A percentile compares a stretch with the other conserved stretches of the same genome.
Conservation (phyloP, 1,140 invertebrate species). For the Sitobion miscanthi region DNA sequence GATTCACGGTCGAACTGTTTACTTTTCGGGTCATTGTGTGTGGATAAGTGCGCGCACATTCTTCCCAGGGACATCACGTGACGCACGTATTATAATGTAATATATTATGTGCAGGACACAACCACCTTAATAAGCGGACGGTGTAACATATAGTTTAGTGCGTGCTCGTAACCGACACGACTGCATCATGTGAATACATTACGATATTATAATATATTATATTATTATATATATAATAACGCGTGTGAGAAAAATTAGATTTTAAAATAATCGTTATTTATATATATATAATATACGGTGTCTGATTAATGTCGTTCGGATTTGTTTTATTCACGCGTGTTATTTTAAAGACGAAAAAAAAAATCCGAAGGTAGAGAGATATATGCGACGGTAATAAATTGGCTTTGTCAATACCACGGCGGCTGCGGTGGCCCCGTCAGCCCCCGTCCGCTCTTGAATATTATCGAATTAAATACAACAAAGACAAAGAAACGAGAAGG, state of each 20-base stretch:
- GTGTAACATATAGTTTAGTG: not conserved
- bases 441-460: slow-evolving; percentile 21
- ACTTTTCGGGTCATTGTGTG: not conserved
- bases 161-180: not conserved
- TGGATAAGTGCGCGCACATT: not conserved
- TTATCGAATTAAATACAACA: slow-evolving; percentile 41
- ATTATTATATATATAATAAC: not conserved
- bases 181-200: not conserved
- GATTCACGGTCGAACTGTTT: not conserved
- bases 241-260: not conserved
- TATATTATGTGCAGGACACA: not conserved
- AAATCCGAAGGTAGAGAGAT: slow-evolving; percentile 8
- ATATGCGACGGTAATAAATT: slow-evolving; percentile 16
- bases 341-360: not conserved
- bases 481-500: slow-evolving; percentile 32
- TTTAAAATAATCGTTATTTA: slow-evolving; percentile 12
- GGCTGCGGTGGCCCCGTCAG: not conserved
- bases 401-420: slow-evolving; percentile 1
- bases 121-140: not conserved
- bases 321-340: not conserved
- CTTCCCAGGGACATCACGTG: not conserved
- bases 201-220: not conserved
- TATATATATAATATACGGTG: not conserved
- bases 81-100: not conserved
- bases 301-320: not conserved